phyloP scores from a whole-genome alignment of 2,888 invertebrate genomes.

The Parnassius apollo region DNA sequence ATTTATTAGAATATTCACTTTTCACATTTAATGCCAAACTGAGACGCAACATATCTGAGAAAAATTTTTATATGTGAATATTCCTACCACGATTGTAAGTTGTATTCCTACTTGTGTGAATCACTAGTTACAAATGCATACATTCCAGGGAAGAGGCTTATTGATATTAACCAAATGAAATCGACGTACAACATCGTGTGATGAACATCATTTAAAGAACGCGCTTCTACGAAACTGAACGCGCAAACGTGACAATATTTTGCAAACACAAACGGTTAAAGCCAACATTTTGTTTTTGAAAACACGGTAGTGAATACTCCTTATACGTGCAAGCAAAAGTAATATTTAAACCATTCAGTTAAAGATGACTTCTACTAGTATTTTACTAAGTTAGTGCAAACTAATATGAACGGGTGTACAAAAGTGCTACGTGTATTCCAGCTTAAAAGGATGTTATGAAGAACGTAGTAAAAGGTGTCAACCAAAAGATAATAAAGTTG shows the following conservation, averaged over 20 bases:
- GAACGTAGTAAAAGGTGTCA: background rate
- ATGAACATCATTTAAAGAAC: conserved; percentile 7
- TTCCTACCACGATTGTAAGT: too few species aligned
- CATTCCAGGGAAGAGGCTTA: conserved; percentile 14
- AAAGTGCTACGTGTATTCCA: background rate
- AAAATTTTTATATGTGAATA: too few species aligned
- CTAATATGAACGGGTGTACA: conserved; percentile 4
- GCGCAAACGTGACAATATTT: conserved; percentile 34
- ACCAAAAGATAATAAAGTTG: too few species aligned
- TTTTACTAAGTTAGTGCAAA: background rate
- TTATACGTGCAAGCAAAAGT: conserved; percentile 4
- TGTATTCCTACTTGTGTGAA: conserved; percentile 1
- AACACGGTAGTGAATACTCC: conserved; percentile 15
- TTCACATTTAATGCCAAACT: too few species aligned
- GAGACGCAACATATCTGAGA: too few species aligned
- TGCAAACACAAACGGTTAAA: conserved; percentile 30
- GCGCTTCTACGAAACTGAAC: conserved; percentile 18
- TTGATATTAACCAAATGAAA: conserved; percentile 20
- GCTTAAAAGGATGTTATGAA: conserved; percentile 20
- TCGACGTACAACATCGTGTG: conserved; percentile 9
- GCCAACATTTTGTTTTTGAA: conserved; percentile 20
- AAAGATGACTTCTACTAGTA: conserved; percentile 4
- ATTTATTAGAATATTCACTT: too few species aligned
- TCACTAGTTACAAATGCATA: conserved; percentile 14
- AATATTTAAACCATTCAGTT: background rate